Evolutionary conservation across 2,113 vertebrate genomes (phyloP), one percentile per base, ranked within the genome.

Genomic region (Dolichallabes microphthalmus): DNA sequence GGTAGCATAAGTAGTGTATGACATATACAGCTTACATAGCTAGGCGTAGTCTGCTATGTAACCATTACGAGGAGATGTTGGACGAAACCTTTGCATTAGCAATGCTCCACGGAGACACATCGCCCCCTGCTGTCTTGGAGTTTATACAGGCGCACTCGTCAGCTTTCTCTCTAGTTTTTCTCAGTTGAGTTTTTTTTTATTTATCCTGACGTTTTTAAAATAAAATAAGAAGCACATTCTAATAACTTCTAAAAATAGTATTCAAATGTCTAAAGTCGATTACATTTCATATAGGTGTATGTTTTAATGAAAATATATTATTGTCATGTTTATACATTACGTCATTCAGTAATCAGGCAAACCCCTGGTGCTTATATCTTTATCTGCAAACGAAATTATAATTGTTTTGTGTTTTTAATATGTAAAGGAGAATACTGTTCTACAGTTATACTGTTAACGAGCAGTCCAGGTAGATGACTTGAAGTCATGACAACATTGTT

Each of bases 41-140:
- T 39, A 1, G 2, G 39, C 22, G 1, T 45, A 73, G 68, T 73
- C 6, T n/a, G 7, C 82, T 83, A 3, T 4, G 22, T 35, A 0
- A 10, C 4, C 19, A 22, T 0, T n/a, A 8, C 2, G 55, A 7
- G 11, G 19, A 4, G 64, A 71, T 55, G 35, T 82, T 0, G 64
- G 45, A 82, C 15, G 27, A 57, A 82, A n/a, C 52, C 76, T 1
- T 79, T 5, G 55, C 39, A 39, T 30, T 7, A 22, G 27, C 55
- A 35, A 27, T 10, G n/a, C 6, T 55, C 35, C 10, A 69, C 17
- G 3, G 6, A 45, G 20, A 35, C 20, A 30, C 13, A 8, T 30
- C 50, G 82, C 87, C 82, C 82, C 71, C 87, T 86, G 27, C 30
- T 77, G 87, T 3, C 71, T 5, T 2, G 87, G 85, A 86, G 76